Percentiles rank a stretch among this genome's conserved stretches.
Conservation (phyloP, 1,140 invertebrate species). For the Pseudomyrmex flavicornis region DNA sequence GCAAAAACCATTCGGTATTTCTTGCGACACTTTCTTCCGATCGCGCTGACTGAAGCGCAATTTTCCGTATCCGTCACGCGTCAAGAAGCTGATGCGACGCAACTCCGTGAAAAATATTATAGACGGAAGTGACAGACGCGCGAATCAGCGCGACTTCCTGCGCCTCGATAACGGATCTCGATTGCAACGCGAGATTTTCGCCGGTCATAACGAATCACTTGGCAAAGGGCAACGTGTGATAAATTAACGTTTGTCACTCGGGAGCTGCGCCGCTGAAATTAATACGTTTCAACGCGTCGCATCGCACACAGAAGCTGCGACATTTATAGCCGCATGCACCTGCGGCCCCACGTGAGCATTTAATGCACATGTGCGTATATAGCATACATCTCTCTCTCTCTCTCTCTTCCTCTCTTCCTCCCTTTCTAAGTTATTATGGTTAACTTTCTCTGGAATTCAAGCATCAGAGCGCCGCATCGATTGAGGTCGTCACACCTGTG, state of each 20-base stretch:
- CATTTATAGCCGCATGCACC: conserved; percentile 18
- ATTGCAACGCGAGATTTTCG: conserved; percentile 52
- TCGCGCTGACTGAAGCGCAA: conserved; percentile 18
- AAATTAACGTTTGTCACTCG: conserved; percentile 46
- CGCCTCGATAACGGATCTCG: conserved; percentile 23
- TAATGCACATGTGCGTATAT: not conserved
- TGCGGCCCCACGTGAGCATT: not conserved
- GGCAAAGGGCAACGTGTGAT: conserved; percentile 28
- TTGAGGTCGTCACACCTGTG: not conserved
- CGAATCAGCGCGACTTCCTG: not conserved
- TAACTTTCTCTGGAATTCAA: conserved; percentile 76
- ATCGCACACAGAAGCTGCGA: conserved; percentile 13
- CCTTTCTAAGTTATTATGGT: conserved; percentile 36
- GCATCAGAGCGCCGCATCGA: conserved; percentile 14
- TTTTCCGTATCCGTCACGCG: conserved; percentile 40
- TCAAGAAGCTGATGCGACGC: not conserved
- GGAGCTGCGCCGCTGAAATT: conserved; percentile 45
- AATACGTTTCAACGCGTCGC: conserved; percentile 50
- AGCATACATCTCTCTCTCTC: no score
- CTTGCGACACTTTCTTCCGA: conserved; percentile 49
- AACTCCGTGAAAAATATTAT: conserved; percentile 7
- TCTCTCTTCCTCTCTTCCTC: no score
- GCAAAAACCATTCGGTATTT: conserved; percentile 7
- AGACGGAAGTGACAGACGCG: conserved; percentile 39
- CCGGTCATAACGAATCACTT: conserved; percentile 29